phyloP scores from a whole-genome alignment of 2,888 invertebrate species.

The Dorcus hopei region DNA sequence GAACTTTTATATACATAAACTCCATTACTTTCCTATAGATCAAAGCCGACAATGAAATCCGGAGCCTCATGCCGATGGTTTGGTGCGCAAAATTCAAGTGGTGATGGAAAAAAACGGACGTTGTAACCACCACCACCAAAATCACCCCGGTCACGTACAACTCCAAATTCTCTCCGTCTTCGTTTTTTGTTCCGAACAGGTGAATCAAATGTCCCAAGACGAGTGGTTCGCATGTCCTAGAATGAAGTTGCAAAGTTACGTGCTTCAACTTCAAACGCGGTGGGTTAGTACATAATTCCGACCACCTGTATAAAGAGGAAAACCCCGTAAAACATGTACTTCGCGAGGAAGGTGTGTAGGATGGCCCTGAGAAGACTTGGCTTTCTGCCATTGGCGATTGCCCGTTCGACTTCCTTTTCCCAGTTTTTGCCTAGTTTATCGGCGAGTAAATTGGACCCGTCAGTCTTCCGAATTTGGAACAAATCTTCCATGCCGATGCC shows the following conservation, averaged over 20 bases:
- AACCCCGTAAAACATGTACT: conserved; percentile 57
- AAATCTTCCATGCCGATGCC: conserved; percentile 63
- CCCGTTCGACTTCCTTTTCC: conserved; percentile 57
- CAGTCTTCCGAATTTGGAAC: conserved; percentile 57
- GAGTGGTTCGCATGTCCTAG: conserved; percentile 62
- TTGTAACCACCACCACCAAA: conserved; percentile 18
- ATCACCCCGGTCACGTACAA: conserved; percentile 24
- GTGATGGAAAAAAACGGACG: conserved; percentile 53
- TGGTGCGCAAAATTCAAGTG: conserved; percentile 54
- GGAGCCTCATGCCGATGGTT: conserved; percentile 68
- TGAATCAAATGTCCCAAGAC: conserved; percentile 58
- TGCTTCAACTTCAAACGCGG: not conserved
- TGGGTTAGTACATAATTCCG: conserved; percentile 51
- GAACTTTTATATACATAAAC: not conserved
- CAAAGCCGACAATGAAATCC: conserved; percentile 70
- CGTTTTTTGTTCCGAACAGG: conserved; percentile 49
- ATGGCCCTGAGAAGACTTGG: conserved; percentile 59
- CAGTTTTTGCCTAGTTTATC: conserved; percentile 62
- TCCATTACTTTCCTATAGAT: conserved; percentile 70
- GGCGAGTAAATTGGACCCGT: conserved; percentile 61
- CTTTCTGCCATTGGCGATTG: conserved; percentile 51
- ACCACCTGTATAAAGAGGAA: conserved; percentile 54
- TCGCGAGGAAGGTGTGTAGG: conserved; percentile 55
- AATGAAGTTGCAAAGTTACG: conserved; percentile 12
- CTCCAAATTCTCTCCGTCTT: conserved; percentile 10